Evolutionary conservation across 1,140 invertebrate species (phyloP), one percentile per base, ranked within the genome.

Genomic region (Pemphigus obesinymphae): DNA sequence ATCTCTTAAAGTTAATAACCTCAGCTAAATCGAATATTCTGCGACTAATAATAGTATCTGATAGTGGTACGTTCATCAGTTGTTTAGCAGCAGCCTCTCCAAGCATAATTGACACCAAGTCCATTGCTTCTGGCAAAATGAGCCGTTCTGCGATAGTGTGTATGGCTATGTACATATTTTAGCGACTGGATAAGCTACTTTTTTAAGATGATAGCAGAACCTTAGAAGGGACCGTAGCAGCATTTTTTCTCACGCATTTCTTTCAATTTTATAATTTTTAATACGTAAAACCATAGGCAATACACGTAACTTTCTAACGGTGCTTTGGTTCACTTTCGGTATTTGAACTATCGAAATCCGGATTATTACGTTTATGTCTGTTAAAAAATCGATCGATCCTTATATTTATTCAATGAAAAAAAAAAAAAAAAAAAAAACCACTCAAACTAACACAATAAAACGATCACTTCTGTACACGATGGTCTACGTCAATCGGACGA

Each of bases 181-280:
- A 43, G n/a, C 20, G 10, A 72, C 26, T 7, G 7, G 37, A 48
- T 72, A 72, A 72, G 34, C 68, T 15, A 72, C 34, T 40, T 72
- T 72, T n/a, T 23, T 72, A 72, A 43, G 37, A 43, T 43, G 37
- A 15, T 43, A 72, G 68, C 37, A 72, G 20, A 72, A 26, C 26
- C 17, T 43, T 29, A 43, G 68, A 72, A 43, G 20, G 37, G 2
- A 48, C 43, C n/a, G n/a, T 70, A 70, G 31, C 66, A n/a, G 20
- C 6, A 11, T 23, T 70, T 70, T 43, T 70, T 31, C 31, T 68
- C 66, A 40, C 31, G 31, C 66, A 70, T 40, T 70, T 17, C 66
- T 43, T 70, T 70, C 17, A 70, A 70, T 37, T 37, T 70, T 70
- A n/a, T n/a, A n/a, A n/a, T n/a, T n/a, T n/a, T n/a, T n/a, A n/a